Evolutionary conservation across 2,888 invertebrate genomes (phyloP), one percentile per base, ranked within the genome.

Genomic region (Sylvicola cinctus): DNA sequence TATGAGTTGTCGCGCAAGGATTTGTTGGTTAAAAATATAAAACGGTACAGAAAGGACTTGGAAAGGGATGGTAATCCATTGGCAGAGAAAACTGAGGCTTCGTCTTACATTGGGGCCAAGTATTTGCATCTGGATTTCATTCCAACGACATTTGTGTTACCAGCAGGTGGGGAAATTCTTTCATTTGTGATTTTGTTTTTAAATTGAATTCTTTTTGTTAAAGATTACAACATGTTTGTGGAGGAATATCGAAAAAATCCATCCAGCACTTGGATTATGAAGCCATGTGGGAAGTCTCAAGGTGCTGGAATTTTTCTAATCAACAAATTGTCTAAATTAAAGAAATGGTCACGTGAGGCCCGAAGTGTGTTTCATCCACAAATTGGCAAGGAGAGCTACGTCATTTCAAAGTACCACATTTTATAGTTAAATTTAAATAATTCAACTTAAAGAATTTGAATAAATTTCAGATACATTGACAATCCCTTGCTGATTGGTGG

Each of bases 191-290:
- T 34, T 11, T n/a, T 16, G 25, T 13, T 14, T 13, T 14, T 26
- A 14, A 10, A 16, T 34, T 11, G 16, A 12, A n/a, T 16, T 33
- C 3, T 27, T 29, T 16, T 16, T 33, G 25, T 31, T 33, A 32
- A 39, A 49, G 93, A 95, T 58, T 95, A 95, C 55, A 93, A 91
- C 54, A 77, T 91, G 72, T 93, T 95, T 56, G 91, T 91, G 2
- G 90, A 93, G 51, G 91, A 93, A 51, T 95, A 91, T 53, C 68
- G 90, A 35, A 90, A 88, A 60, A 81, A 79, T 42, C 90, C 91
- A 0, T 81, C 83, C 50, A 84, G 84, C 45, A 93, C 91, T 2
- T 95, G 93, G 93, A 95, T 95, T 42, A 87, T 93, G 78, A 93
- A 95, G 54, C 93, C 93, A 0, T 88, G 90, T 52, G 90, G 90